These are phyloP conservation scores for Galbula dea DNA, from an alignment of 2,113 vertebrate species.

Conservation along the genomic window DNA sequence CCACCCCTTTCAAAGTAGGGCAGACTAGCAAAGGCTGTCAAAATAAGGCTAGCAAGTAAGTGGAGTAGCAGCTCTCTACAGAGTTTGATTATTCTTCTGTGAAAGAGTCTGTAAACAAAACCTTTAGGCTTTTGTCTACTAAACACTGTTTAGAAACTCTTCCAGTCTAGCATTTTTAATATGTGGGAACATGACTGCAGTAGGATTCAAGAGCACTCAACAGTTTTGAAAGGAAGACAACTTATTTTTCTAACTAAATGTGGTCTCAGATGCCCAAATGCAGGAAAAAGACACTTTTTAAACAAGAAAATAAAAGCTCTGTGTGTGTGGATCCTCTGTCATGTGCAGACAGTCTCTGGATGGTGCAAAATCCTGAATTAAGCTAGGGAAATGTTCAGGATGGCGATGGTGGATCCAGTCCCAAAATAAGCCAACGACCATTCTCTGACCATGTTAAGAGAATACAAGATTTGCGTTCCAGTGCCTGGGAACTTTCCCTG, in stretches of 20 bases:
- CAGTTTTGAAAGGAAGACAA: slow-evolving; percentile 20
- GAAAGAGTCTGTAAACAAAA: slow-evolving; percentile 55
- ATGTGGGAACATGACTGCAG: slow-evolving; percentile 26
- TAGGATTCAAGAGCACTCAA: slow-evolving; percentile 31
- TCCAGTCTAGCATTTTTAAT: slow-evolving; percentile 42
- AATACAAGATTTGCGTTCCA: neutral
- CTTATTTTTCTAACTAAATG: slow-evolving; percentile 20
- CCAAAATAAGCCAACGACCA: neutral
- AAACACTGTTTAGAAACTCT: slow-evolving; percentile 45
- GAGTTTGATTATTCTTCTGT: slow-evolving; percentile 40
- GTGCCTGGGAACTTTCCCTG: neutral
- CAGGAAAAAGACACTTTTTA: neutral
- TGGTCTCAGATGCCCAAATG: neutral
- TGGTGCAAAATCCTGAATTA: neutral
- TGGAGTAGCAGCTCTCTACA: neutral
- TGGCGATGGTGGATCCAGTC: neutral
- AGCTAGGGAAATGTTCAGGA: neutral
- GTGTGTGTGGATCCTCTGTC: neutral
- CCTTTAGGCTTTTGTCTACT: slow-evolving; percentile 59
- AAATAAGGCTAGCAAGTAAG: slow-evolving; percentile 44
- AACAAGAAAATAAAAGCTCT: neutral
- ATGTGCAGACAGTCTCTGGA: neutral
- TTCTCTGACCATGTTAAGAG: neutral
- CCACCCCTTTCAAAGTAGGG: neutral
- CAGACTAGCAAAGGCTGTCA: slow-evolving; percentile 33